Conservation (phyloP, 2,888 invertebrate genomes). For the Gisinianus flammeolus region DNA sequence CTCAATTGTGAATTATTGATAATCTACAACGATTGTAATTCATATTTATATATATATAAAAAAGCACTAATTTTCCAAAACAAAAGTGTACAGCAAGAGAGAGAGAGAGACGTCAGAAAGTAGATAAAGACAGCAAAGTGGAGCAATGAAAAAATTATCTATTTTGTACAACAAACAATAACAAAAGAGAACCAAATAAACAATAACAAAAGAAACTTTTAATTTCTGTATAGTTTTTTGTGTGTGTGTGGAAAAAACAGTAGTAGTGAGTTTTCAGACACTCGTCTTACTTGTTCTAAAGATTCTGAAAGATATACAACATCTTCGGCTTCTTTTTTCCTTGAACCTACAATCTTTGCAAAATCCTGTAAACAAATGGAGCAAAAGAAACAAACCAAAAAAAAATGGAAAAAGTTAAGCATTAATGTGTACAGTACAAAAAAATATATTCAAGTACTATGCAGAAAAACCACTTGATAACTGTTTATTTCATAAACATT, state of each 20-base stretch:
- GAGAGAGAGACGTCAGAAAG: neutral
- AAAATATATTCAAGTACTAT: neutral
- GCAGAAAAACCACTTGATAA: neutral
- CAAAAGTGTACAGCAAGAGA: too few species aligned
- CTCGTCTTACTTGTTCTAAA: conserved; percentile 79
- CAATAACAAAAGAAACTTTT: neutral
- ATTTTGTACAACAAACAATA: neutral
- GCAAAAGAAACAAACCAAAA: conserved; percentile 31
- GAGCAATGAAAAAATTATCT: neutral
- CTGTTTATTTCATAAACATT: too few species aligned
- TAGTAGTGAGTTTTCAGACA: neutral
- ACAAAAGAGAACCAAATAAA: neutral
- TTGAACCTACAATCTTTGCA: conserved; percentile 75
- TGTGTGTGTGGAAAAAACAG: neutral
- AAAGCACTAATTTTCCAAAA: too few species aligned
- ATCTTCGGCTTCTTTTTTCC: conserved; percentile 74
- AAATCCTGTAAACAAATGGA: conserved; percentile 68
- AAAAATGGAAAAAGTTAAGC: neutral
- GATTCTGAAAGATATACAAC: conserved; percentile 77
- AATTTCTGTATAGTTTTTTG: conserved; percentile 12
- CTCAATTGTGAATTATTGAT: too few species aligned
- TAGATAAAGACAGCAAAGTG: neutral
- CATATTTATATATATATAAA: too few species aligned
- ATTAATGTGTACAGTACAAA: neutral
- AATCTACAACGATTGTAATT: too few species aligned